These are phyloP conservation scores for Morone saxatilis DNA, from an alignment of 2,113 vertebrate genomes.

Conservation along the genomic window DNA sequence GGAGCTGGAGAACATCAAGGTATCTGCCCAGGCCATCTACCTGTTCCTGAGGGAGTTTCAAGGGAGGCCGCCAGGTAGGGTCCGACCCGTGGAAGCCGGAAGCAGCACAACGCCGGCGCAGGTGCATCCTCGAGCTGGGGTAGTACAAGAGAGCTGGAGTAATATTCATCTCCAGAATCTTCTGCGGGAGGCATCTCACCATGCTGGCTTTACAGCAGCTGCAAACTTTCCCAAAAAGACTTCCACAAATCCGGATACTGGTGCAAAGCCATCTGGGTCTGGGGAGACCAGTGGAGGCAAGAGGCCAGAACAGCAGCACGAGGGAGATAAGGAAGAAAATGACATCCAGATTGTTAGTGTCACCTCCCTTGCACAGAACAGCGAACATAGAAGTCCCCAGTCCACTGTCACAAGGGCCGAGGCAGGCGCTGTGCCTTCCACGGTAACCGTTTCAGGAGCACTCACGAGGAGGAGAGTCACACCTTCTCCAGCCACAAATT, in stretches of 20 bases:
- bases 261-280: neutral
- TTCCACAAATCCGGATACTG: conserved; percentile 44
- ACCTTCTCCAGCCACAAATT: conserved; percentile 75
- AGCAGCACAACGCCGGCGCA: neutral
- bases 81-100: conserved; percentile 69
- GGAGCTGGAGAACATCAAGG: conserved; percentile 90
- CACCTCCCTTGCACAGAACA: conserved; percentile 80
- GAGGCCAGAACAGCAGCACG: conserved; percentile 46
- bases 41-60: conserved; percentile 89
- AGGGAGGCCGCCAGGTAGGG: conserved; percentile 75
- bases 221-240: conserved; percentile 62
- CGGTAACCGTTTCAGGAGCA: conserved; percentile 48
- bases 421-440: conserved; percentile 41
- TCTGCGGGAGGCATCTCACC: conserved; percentile 67
- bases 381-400: conserved; percentile 62
- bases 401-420: conserved; percentile 49
- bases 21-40: conserved; percentile 89
- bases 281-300: neutral
- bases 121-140: neutral
- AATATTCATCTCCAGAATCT: conserved; percentile 80
- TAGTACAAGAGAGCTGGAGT: conserved; percentile 75
- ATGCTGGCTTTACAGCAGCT: conserved; percentile 57
- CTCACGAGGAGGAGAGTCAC: conserved; percentile 67
- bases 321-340: conserved; percentile 68
- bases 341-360: conserved; percentile 85